Base-by-base conservation (phyloP, 1,140 invertebrate genomes). In the Bombyx mori region DNA sequence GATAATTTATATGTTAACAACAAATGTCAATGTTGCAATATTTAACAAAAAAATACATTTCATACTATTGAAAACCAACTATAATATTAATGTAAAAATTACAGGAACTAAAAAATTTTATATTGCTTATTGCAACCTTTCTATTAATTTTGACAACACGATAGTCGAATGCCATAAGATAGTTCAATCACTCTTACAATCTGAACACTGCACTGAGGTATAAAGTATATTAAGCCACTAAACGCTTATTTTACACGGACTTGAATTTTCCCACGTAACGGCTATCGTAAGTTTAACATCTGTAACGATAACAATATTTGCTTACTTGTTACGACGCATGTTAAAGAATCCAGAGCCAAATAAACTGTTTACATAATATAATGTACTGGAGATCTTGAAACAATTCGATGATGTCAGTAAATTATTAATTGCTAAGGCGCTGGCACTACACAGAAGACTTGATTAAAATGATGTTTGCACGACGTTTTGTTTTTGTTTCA, bases 301-400 rank as follows among this genome's bases (percentile, higher is more conserved):
- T 35, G 45, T 48, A 54, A 10, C 43, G 71, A 74, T 75, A 73
- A 73, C 57, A 52, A 44, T 54, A 46, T 69, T 74, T 71, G 63
- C 65, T 56, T 58, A 60, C 61, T 55, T 63, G 51, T 69, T 54
- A 45, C 49, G 18, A 54, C 50, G 45, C 56, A 65, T 63, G 42
- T 7, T 35, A 35, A 35, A 35, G 6, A 47, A 47, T 12, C 2
- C 9, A 9, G 1, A 7, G 46, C 46, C 46, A 47, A 47, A 47
- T 9, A 47, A 10, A 47, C 46, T 10, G 46, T 47, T 47, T 9
- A 47, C 12, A 47, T 47, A 47, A 12, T 2, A 10, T 18, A 18
- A 18, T 18, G 9, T 9, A 47, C 46, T 47, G 12, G 9, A 47
- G 12, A 47, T 10, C 46, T 3, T 10, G 50, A 51, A 50, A 51